Percentiles rank a stretch among this genome's conserved stretches.
These are phyloP conservation scores for Sesamia nonagrioides DNA, from an alignment of 1,140 invertebrate species.

Conservation along the genomic window DNA sequence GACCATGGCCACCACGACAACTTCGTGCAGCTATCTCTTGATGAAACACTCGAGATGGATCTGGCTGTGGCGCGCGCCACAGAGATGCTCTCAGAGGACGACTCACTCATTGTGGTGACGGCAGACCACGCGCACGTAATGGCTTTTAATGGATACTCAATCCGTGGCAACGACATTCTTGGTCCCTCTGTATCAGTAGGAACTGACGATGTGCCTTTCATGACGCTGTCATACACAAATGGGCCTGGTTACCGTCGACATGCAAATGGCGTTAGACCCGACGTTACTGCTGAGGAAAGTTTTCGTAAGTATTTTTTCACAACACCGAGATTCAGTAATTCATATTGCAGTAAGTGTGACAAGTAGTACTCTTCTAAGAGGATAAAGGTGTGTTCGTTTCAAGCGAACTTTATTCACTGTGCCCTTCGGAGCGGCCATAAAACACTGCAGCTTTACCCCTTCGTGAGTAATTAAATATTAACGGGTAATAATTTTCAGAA, in stretches of 20 bases:
- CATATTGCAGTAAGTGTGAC: too few relatives aligned
- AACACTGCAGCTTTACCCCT: too few relatives aligned
- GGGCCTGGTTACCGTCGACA: slow-evolving; percentile 89
- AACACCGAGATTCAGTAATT: too few relatives aligned
- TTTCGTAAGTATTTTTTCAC: slow-evolving; percentile 72
- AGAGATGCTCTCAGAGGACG: slow-evolving; percentile 85
- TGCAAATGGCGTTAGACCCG: slow-evolving; percentile 72
- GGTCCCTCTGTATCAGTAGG: slow-evolving; percentile 81
- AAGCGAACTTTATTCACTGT: too few relatives aligned
- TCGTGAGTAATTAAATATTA: too few relatives aligned
- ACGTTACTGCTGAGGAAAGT: slow-evolving; percentile 68
- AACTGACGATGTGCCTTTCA: slow-evolving; percentile 88
- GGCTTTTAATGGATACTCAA: slow-evolving; percentile 90
- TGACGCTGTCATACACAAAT: slow-evolving; percentile 92
- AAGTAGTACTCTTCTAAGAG: too few relatives aligned
- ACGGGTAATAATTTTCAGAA: too few relatives aligned
- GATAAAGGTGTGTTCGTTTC: too few relatives aligned
- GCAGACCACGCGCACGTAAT: slow-evolving; percentile 92
- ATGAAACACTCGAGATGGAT: slow-evolving; percentile 89
- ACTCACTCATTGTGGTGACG: slow-evolving; percentile 91
- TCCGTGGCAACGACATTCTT: slow-evolving; percentile 87
- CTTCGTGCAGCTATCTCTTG: slow-evolving; percentile 89
- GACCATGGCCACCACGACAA: slow-evolving; percentile 94
- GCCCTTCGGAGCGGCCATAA: too few relatives aligned
- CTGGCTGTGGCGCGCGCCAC: slow-evolving; percentile 88